phyloP scores from a whole-genome alignment of 2,797 vertebrate genomes.

The Limnodromus scolopaceus region DNA sequence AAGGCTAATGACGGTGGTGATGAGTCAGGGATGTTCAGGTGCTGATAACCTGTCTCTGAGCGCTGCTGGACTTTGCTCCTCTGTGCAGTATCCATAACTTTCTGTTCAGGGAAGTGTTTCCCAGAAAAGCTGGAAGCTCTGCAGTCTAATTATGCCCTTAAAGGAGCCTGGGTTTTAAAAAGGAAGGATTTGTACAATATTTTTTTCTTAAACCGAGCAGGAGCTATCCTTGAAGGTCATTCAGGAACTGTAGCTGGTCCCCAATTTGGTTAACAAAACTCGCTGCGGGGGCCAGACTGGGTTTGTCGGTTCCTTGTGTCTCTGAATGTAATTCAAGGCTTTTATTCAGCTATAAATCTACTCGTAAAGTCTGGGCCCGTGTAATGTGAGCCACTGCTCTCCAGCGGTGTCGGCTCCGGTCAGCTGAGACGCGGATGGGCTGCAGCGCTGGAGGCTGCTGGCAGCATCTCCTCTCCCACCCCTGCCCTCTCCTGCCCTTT shows the following conservation, averaged over 20 bases:
- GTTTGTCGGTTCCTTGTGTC: background rate
- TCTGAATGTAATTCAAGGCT: background rate
- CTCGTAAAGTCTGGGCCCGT: background rate
- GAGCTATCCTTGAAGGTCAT: background rate
- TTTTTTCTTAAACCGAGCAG: background rate
- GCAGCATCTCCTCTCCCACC: background rate
- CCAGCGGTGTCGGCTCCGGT: background rate
- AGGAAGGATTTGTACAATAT: background rate
- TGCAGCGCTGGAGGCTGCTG: background rate
- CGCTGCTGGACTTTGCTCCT: background rate
- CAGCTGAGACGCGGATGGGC: background rate
- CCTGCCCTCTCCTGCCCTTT: background rate
- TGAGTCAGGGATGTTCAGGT: background rate
- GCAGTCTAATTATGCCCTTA: background rate
- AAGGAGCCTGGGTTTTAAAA: background rate
- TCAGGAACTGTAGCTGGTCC: background rate
- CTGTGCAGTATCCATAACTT: background rate
- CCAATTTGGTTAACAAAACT: background rate
- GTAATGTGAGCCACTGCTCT: background rate
- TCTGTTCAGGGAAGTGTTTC: background rate
- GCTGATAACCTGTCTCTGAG: background rate
- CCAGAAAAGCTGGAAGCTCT: background rate
- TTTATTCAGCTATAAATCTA: background rate
- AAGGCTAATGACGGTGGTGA: background rate
- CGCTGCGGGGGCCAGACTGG: background rate